Evolutionary conservation across 2,888 invertebrate species (phyloP), one percentile per base, ranked within the genome.

Genomic region (Fabriciana adippe): DNA sequence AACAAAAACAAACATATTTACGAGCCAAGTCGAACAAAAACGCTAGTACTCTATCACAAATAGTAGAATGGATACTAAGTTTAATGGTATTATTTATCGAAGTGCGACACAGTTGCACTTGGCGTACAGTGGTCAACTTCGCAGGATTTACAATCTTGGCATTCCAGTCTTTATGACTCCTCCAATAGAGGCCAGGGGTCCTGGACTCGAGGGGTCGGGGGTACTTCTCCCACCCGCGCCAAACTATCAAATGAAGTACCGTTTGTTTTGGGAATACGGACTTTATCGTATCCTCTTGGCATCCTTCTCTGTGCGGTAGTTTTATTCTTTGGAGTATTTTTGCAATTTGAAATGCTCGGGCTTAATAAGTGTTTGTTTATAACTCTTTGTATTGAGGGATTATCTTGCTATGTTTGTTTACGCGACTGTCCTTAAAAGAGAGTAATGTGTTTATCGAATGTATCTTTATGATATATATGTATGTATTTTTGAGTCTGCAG

Each of bases 41-140:
- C 0, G 11, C 2, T 41, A 11, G 11, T 41, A 8, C 8, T 0
- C 8, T 41, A 41, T 41, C 35, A 41, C 35, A 41, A 41, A 41
- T 48, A 31, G 13, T 48, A 59, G 8, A 68, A 64, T 72, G 70
- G 67, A 69, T 62, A 67, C 69, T 55, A 21, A 62, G 64, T 11
- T 18, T 16, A 35, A n/a, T 57, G 59, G 64, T 64, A 69, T 73
- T 72, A 73, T 66, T 73, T 72, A 73, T 73, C 69, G 69, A 59
- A 70, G 56, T 70, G 69, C 68, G 69, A 72, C 72, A 64, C 21
- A 54, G 55, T 66, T 62, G 67, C 70, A 70, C 69, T 68, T 64
- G 59, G 64, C 48, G 62, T 59, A 63, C 66, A 55, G 21, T 21
- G 26, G 15, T 31, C 47, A 41, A 15, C 66, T 2, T 13, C 35